Percentiles rank a stretch among this genome's conserved stretches.
Evolutionary conservation across 35 echinoderm and acorn worm species (phyloP).

Genomic region (Holothuria glaberrima): DNA sequence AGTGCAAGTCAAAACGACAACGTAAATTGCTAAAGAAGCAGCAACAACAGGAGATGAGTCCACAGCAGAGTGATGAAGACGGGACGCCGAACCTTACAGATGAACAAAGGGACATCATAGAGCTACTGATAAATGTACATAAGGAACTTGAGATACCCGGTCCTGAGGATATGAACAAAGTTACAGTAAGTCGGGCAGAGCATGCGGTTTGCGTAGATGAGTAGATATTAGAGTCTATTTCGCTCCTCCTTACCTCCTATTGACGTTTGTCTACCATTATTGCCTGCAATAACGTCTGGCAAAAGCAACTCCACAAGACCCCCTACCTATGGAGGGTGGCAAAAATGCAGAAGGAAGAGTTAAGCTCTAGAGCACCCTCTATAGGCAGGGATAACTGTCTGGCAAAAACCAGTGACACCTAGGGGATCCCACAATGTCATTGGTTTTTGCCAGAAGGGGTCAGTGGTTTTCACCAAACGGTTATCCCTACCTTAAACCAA

Average conservation of each 20-base stretch:
- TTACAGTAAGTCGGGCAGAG: constrained; percentile 75
- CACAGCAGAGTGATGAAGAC: constrained; percentile 97
- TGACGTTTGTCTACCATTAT: too few relatives aligned
- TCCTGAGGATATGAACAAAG: constrained; percentile 91
- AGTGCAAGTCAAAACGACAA: constrained; percentile 99
- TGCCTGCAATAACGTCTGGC: too few relatives aligned
- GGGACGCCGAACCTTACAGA: constrained; percentile 74
- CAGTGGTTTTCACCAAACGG: too few relatives aligned
- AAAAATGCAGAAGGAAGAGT: too few relatives aligned
- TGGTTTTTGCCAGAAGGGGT: too few relatives aligned
- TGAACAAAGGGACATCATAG: constrained; percentile 89
- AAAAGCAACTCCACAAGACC: too few relatives aligned
- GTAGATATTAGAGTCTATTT: neutral
- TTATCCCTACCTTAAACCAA: too few relatives aligned
- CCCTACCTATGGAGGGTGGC: too few relatives aligned
- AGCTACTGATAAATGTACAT: constrained; percentile 83
- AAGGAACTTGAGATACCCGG: constrained; percentile 97
- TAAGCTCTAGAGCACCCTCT: too few relatives aligned
- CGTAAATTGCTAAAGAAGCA: constrained; percentile 93
- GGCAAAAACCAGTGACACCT: too few relatives aligned
- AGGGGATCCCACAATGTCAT: too few relatives aligned
- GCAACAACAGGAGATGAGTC: constrained; percentile 84
- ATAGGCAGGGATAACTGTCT: too few relatives aligned
- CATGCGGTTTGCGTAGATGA: neutral
- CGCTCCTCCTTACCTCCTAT: neutral